phyloP scores from a whole-genome alignment of 1,140 invertebrate genomes.

The Sitobion miscanthi region DNA sequence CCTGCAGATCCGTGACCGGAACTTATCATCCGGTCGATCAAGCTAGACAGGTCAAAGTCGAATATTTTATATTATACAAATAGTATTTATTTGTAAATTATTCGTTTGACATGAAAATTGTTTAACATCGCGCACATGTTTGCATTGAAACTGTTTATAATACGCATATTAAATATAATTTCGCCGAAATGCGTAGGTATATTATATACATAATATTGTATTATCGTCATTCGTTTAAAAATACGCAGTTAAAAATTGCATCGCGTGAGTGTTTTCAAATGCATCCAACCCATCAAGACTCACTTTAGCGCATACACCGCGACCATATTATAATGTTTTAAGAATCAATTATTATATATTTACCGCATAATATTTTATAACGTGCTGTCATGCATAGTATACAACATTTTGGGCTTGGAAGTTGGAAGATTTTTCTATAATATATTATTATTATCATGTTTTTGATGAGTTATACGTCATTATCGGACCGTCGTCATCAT shows the following conservation, averaged over 20 bases:
- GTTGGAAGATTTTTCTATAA: neutral
- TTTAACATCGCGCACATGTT: neutral
- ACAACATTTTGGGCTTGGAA: neutral
- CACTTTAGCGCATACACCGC: neutral
- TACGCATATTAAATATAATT: neutral
- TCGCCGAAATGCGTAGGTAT: neutral
- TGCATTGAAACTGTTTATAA: neutral
- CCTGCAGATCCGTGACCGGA: neutral
- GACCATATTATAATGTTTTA: neutral
- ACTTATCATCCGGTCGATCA: neutral
- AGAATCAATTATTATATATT: neutral
- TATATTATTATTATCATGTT: neutral
- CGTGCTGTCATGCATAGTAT: neutral
- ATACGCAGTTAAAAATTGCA: neutral
- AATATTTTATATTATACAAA: neutral
- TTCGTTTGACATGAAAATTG: neutral
- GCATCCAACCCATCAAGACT: neutral
- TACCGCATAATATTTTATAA: neutral
- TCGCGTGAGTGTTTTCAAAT: neutral
- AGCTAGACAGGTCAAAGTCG: conserved; percentile 1
- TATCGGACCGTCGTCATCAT: neutral
- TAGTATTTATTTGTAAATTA: neutral
- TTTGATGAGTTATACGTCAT: neutral
- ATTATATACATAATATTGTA: neutral
- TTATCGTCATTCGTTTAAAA: neutral